Conservation (phyloP, 2,888 invertebrate genomes). For the Himalopsyche anomala region DNA sequence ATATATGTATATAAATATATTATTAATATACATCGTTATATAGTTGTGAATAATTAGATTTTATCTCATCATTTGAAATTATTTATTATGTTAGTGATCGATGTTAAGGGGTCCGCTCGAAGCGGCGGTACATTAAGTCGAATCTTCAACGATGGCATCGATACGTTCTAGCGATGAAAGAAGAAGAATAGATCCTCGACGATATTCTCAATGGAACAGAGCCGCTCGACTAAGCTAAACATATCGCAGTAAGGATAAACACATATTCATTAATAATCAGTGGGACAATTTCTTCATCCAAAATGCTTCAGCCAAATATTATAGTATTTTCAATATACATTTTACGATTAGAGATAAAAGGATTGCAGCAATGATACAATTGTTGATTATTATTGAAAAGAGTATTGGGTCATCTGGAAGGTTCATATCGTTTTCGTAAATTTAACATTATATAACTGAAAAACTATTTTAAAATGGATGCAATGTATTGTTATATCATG, state of each 20-base stretch:
- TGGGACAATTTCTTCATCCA: conserved; percentile 43
- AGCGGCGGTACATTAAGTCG: conserved; percentile 33
- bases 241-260: conserved; percentile 58
- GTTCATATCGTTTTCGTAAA: too few species aligned
- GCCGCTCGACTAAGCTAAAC: conserved; percentile 61
- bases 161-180: background rate
- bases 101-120: conserved; percentile 29
- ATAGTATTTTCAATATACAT: conserved; percentile 17
- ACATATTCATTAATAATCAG: conserved; percentile 47
- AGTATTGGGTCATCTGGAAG: too few species aligned
- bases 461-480: too few species aligned
- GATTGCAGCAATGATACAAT: background rate
- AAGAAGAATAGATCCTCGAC: conserved; percentile 9
- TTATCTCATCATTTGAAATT: conserved; percentile 54
- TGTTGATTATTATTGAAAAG: background rate
- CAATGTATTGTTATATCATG: too few species aligned
- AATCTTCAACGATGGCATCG: conserved; percentile 1
- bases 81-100: conserved; percentile 50
- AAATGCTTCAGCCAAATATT: conserved; percentile 54
- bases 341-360: background rate
- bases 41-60: conserved; percentile 59
- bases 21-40: conserved; percentile 60
- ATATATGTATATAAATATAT: conserved; percentile 50
- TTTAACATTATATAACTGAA: too few species aligned
- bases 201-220: conserved; percentile 61